Conservation (phyloP, 2,888 invertebrate genomes). For the Alentia gelatinosa region DNA sequence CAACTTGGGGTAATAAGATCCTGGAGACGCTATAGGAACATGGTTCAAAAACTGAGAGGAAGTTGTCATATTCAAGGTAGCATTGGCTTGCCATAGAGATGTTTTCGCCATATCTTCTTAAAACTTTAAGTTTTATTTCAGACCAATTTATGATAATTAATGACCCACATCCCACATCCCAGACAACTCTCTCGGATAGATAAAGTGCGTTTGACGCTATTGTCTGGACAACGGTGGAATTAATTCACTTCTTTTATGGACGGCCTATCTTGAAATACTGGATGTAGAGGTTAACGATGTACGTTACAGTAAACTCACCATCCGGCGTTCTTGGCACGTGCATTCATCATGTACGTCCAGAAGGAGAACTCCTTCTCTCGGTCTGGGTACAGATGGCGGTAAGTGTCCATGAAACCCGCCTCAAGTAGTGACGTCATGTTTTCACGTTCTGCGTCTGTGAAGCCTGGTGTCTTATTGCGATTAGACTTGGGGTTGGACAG, state of each 20-base stretch:
- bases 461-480: conserved; percentile 90
- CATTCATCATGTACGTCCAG: conserved; percentile 96
- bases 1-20: no score
- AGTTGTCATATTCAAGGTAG: no score
- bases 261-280: background rate
- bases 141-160: no score
- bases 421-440: conserved; percentile 92
- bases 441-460: conserved; percentile 95
- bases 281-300: no score
- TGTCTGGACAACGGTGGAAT: background rate
- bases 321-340: conserved; percentile 94
- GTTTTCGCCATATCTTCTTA: no score
- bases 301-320: no score
- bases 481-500: conserved; percentile 96
- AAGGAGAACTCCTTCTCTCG: conserved; percentile 92
- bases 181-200: no score
- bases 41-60: no score
- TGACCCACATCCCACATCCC: no score
- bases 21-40: no score
- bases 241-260: background rate
- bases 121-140: no score
- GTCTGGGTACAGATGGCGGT: conserved; percentile 92
- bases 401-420: conserved; percentile 93
- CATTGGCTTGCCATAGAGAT: no score
- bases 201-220: background rate